A percentile compares a stretch with the other conserved stretches of the same genome.
These are phyloP conservation scores for Hydropsyche betteni DNA, from an alignment of 2,888 invertebrate genomes.

Conservation along the genomic window DNA sequence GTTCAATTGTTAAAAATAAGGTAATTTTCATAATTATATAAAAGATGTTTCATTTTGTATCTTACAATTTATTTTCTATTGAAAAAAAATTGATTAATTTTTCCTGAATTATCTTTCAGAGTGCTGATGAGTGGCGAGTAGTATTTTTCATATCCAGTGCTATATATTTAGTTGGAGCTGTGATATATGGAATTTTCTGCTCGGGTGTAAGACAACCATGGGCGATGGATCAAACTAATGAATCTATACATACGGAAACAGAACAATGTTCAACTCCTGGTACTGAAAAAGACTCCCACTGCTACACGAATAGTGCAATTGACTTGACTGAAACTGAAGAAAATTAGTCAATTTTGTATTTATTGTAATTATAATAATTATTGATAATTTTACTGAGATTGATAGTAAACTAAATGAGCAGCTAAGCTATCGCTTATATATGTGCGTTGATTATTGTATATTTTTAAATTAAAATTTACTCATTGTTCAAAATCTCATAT, in stretches of 20 bases:
- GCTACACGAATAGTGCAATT: slow-evolving; percentile 44
- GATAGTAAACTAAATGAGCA: too few relatives aligned
- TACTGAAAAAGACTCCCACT: slow-evolving; percentile 42
- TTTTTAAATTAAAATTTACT: too few relatives aligned
- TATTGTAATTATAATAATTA: too few relatives aligned
- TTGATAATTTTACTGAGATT: too few relatives aligned
- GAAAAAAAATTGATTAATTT: slow-evolving; percentile 50
- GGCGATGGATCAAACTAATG: slow-evolving; percentile 68
- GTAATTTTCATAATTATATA: slow-evolving; percentile 59
- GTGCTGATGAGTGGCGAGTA: slow-evolving; percentile 80
- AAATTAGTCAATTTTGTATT: slow-evolving; percentile 39
- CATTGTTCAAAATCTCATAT: too few relatives aligned
- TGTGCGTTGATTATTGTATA: too few relatives aligned
- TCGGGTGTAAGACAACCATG: slow-evolving; percentile 86
- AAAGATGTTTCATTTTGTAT: neutral
- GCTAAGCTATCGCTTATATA: too few relatives aligned
- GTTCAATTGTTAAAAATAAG: slow-evolving; percentile 78
- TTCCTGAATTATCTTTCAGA: slow-evolving; percentile 61
- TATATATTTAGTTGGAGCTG: slow-evolving; percentile 84
- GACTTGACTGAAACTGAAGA: slow-evolving; percentile 46
- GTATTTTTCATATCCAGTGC: slow-evolving; percentile 87
- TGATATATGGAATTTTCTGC: slow-evolving; percentile 80
- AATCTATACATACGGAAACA: slow-evolving; percentile 61
- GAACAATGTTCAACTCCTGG: slow-evolving; percentile 48
- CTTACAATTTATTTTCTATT: too few relatives aligned